These are phyloP conservation scores for Cinclus cinclus DNA, from an alignment of 2,113 vertebrate genomes.

Conservation along the genomic window DNA sequence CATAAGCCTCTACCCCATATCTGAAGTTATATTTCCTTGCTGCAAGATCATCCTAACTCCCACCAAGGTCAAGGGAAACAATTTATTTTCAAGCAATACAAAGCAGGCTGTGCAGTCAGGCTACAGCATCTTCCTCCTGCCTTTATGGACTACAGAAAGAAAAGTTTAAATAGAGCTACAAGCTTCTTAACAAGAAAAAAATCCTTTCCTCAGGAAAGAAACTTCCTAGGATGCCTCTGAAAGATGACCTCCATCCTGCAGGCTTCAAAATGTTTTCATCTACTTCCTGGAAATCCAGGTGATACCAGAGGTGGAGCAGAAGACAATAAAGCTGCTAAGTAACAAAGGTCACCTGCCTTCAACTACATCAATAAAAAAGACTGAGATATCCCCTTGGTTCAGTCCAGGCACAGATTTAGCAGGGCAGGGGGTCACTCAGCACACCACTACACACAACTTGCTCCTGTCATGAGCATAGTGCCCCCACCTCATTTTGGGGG, in stretches of 20 bases:
- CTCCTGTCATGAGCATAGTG: fast-evolving
- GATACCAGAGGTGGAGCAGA: neutral
- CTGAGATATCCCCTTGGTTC: fast-evolving
- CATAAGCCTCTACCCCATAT: neutral
- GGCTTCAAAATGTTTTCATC: neutral
- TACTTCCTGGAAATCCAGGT: neutral
- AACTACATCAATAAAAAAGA: neutral
- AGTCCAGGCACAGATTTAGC: neutral
- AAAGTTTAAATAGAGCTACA: neutral
- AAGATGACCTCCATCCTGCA: neutral
- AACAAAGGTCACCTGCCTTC: neutral
- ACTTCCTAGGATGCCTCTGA: neutral
- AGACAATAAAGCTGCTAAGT: neutral
- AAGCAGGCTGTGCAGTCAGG: neutral
- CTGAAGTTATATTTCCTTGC: neutral
- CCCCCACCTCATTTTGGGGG: neutral
- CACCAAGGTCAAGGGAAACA: neutral
- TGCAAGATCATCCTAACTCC: neutral
- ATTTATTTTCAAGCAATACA: neutral
- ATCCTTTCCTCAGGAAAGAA: neutral
- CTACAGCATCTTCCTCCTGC: neutral
- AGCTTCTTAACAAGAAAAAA: neutral
- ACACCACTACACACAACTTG: fast-evolving
- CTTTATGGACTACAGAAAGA: neutral
- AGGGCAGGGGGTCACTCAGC: neutral